phyloP scores from a whole-genome alignment of 2,113 vertebrate species.

The Prunella himalayana region DNA sequence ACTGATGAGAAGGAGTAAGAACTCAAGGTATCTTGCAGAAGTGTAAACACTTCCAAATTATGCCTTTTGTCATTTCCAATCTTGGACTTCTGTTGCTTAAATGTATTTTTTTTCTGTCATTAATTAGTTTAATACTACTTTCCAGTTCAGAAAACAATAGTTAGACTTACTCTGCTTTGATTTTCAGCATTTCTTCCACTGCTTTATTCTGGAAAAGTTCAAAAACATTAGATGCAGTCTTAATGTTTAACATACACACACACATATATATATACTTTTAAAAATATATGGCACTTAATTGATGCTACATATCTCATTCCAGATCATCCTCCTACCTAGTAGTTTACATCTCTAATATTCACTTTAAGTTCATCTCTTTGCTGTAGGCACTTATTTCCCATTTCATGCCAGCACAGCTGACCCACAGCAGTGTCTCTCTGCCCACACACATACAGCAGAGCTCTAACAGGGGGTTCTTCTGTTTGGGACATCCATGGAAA shows the following conservation, averaged over 20 bases:
- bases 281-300: neutral
- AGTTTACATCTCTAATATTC: neutral
- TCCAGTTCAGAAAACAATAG: neutral
- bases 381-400: neutral
- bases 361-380: neutral
- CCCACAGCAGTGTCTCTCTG: neutral
- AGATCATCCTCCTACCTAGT: neutral
- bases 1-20: neutral
- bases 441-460: neutral
- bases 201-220: slow-evolving; percentile 65
- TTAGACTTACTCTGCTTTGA: slow-evolving; percentile 81
- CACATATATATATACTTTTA: neutral
- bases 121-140: neutral
- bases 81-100: neutral
- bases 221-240: neutral
- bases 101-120: neutral
- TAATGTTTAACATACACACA: neutral
- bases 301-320: neutral
- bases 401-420: neutral
- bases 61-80: neutral
- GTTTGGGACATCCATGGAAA: neutral
- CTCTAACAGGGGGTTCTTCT: neutral
- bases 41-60: neutral
- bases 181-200: slow-evolving; percentile 75
- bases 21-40: neutral